Evolutionary conservation across 2,113 vertebrate genomes (phyloP).

Genomic region (Pyrgilauda ruficollis): DNA sequence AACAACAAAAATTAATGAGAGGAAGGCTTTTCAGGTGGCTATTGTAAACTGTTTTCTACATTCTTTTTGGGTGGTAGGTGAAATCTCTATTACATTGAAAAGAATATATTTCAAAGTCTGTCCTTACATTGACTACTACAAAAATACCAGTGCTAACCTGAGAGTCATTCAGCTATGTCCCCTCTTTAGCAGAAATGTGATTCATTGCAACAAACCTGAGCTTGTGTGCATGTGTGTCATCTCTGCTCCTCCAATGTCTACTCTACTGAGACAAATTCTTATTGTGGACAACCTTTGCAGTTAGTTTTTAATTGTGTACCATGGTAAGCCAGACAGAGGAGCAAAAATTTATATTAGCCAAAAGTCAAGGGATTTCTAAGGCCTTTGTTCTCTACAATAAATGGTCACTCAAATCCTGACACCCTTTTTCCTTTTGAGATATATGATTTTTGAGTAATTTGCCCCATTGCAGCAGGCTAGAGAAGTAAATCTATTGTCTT

Average conservation of each 20-base stretch:
- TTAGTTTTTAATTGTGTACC: fast-evolving
- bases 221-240: background rate
- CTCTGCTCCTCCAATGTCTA: background rate
- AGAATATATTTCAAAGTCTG: background rate
- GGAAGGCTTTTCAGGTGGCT: background rate
- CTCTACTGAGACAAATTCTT: background rate
- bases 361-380: background rate
- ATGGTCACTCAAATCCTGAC: background rate
- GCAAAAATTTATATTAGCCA: background rate
- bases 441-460: background rate
- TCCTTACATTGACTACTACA: background rate
- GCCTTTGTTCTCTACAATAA: background rate
- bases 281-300: background rate
- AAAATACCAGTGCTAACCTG: background rate
- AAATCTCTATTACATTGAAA: background rate
- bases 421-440: background rate
- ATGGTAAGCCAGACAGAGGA: background rate
- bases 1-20: background rate
- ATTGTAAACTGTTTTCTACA: background rate
- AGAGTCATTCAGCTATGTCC: background rate
- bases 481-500: background rate
- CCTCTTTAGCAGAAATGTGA: background rate
- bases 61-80: background rate
- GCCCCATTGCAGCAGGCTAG: background rate
- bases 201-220: background rate